Percentiles rank a stretch among this genome's conserved stretches.
phyloP scores from a whole-genome alignment of 2,888 invertebrate genomes.

The Cataglyphis altisquamis region DNA sequence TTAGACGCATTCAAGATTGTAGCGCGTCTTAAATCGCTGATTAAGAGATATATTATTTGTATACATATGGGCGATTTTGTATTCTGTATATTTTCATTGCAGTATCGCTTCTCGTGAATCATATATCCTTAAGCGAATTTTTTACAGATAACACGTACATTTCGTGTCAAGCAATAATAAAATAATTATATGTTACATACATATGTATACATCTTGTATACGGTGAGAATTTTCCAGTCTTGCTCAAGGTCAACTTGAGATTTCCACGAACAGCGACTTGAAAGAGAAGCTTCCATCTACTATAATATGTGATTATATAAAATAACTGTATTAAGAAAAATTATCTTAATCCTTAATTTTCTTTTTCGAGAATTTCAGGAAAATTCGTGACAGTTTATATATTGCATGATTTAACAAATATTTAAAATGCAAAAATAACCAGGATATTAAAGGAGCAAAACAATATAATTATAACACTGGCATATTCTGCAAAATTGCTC shows the following conservation, averaged over 20 bases:
- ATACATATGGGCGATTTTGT: neutral
- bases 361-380: neutral
- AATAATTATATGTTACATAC: neutral
- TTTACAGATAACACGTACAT: neutral
- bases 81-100: neutral
- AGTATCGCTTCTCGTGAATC: neutral
- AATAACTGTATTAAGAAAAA: neutral
- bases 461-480: neutral
- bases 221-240: neutral
- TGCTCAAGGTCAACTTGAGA: neutral
- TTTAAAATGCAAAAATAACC: neutral
- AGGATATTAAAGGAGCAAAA: too few relatives aligned
- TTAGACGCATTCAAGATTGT: neutral
- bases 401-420: neutral
- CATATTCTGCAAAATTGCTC: neutral
- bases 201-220: neutral
- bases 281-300: neutral
- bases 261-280: neutral
- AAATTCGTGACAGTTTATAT: neutral
- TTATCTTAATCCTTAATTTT: neutral
- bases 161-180: neutral
- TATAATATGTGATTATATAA: neutral
- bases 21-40: neutral
- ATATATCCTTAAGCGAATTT: neutral
- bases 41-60: neutral